Conservation (phyloP, 2,888 invertebrate species). For the Carabus problematicus region DNA sequence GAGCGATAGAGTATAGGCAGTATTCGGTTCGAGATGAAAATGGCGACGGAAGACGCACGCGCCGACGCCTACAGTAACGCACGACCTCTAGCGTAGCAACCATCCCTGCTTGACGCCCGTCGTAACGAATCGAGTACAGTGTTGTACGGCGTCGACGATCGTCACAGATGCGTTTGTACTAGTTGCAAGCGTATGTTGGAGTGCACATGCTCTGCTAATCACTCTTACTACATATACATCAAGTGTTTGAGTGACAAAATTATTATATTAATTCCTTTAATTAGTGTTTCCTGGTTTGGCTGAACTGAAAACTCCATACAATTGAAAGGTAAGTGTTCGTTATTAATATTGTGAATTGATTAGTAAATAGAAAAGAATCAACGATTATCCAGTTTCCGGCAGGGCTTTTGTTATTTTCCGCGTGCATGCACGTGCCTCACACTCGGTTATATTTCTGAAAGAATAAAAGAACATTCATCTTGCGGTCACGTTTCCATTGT, state of each 20-base stretch:
- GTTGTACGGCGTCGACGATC: not conserved
- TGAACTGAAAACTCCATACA: not conserved
- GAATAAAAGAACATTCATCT: no score
- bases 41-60: constrained; percentile 25
- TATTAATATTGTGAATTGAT: no score
- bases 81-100: constrained; percentile 29
- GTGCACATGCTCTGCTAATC: constrained; percentile 12
- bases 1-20: not conserved
- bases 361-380: no score
- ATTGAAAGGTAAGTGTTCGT: no score
- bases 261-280: not conserved
- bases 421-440: no score
- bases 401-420: constrained; percentile 8
- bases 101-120: not conserved
- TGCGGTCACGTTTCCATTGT: no score
- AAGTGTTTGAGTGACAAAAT: constrained; percentile 3
- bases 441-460: no score
- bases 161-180: constrained; percentile 22
- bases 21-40: constrained; percentile 21
- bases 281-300: not conserved
- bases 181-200: constrained; percentile 14
- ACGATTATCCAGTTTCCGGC: no score
- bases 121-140: constrained; percentile 1
- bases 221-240: not conserved
- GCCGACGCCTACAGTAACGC: constrained; percentile 17